A percentile compares a stretch with the other conserved stretches of the same genome.
phyloP scores from a whole-genome alignment of 2,797 vertebrate species.

The Pempheris klunzingeri region DNA sequence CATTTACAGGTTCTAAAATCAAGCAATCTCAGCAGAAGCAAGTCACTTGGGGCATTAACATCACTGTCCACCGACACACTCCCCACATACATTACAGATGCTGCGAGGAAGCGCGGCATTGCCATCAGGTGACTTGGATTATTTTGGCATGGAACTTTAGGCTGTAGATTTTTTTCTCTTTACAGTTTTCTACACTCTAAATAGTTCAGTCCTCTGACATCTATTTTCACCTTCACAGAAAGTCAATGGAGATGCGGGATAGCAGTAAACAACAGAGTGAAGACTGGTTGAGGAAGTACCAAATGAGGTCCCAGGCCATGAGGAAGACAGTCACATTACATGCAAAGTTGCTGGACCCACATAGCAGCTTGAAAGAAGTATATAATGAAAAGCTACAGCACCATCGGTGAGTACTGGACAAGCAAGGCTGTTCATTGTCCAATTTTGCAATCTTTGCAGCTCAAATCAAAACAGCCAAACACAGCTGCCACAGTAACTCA shows the following conservation, averaged over 20 bases:
- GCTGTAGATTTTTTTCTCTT: background rate
- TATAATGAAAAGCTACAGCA: constrained; percentile 87
- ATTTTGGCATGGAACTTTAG: background rate
- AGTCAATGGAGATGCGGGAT: constrained; percentile 87
- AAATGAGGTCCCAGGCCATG: constrained; percentile 87
- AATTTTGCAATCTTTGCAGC: constrained; percentile 34
- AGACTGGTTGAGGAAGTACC: constrained; percentile 88
- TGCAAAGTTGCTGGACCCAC: constrained; percentile 93
- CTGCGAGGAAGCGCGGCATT: constrained; percentile 88
- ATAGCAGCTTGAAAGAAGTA: constrained; percentile 90
- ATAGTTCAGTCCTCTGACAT: constrained; percentile 9
- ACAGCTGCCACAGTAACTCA: constrained; percentile 24
- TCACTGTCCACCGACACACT: constrained; percentile 92
- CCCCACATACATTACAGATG: constrained; percentile 92
- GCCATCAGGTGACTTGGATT: constrained; percentile 89
- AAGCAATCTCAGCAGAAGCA: constrained; percentile 81
- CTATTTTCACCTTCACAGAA: constrained; percentile 77
- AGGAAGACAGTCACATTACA: constrained; percentile 86
- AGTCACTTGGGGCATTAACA: constrained; percentile 87
- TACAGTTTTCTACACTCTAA: background rate
- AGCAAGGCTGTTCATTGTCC: constrained; percentile 10
- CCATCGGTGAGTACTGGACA: constrained; percentile 85
- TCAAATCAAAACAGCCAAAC: constrained; percentile 52
- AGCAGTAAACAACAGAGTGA: constrained; percentile 83
- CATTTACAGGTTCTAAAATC: constrained; percentile 78